These are phyloP conservation scores for Drosophila putrida DNA, from an alignment of 2,888 invertebrate genomes.

Conservation along the genomic window DNA sequence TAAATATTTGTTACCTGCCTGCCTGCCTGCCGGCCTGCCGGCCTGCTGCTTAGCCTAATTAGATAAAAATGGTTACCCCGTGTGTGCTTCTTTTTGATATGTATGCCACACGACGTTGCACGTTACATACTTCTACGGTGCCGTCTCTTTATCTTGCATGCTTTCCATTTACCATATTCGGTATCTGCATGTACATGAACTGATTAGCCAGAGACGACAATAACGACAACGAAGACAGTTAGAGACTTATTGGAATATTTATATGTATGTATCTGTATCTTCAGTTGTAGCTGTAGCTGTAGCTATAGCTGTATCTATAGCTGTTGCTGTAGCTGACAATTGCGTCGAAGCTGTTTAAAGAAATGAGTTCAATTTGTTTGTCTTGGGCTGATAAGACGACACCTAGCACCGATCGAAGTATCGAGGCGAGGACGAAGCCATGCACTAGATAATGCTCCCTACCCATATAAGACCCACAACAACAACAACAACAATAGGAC, in stretches of 20 bases:
- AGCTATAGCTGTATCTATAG: conserved; percentile 20
- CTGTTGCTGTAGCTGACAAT: conserved; percentile 44
- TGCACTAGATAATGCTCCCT: conserved; percentile 42
- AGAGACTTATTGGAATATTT: conserved; percentile 72
- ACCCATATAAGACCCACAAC: conserved; percentile 13
- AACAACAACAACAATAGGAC: conserved; percentile 4
- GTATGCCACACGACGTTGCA: conserved; percentile 49
- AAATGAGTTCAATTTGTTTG: conserved; percentile 79
- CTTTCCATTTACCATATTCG: conserved; percentile 79
- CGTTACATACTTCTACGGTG: conserved; percentile 14
- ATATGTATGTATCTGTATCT: conserved; percentile 31
- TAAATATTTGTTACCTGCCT: conserved; percentile 69
- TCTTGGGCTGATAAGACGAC: conserved; percentile 62
- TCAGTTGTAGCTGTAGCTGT: conserved; percentile 15
- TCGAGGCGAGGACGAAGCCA: conserved; percentile 2
- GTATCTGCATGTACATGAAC: conserved; percentile 50
- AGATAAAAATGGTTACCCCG: conserved; percentile 74
- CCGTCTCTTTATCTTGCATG: conserved; percentile 57
- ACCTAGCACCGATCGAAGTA: conserved; percentile 1
- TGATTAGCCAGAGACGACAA: conserved; percentile 55
- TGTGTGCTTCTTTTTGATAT: conserved; percentile 39
- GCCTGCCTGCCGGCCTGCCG: conserved; percentile 28
- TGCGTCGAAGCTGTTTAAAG: conserved; percentile 72
- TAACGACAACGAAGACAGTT: conserved; percentile 43
- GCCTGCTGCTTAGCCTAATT: conserved; percentile 80